These are phyloP conservation scores for Siniperca obscura DNA, from an alignment of 2,797 vertebrate genomes.

Conservation along the genomic window DNA sequence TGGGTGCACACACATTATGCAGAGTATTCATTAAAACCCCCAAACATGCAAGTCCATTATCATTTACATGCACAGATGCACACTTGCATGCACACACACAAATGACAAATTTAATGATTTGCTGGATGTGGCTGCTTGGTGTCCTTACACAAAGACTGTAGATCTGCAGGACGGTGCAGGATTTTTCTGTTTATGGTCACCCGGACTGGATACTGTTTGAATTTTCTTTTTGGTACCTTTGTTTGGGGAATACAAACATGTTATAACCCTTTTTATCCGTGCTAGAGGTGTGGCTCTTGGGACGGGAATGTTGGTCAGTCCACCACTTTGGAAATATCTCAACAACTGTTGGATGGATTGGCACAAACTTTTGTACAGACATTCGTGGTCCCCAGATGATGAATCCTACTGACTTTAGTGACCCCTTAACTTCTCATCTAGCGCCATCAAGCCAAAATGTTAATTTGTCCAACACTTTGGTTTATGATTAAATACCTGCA, in stretches of 20 bases:
- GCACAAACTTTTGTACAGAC: too few species aligned
- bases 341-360: too few species aligned
- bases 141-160: constrained; percentile 7
- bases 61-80: constrained; percentile 17
- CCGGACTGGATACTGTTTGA: neutral
- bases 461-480: too few species aligned
- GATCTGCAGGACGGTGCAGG: neutral
- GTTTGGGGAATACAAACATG: neutral
- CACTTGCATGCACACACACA: neutral
- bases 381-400: neutral
- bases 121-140: neutral
- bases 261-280: neutral
- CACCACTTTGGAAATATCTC: neutral
- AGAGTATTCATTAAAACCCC: constrained; percentile 22
- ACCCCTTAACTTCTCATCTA: neutral
- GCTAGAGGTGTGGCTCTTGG: neutral
- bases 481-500: too few species aligned
- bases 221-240: too few species aligned
- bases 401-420: neutral
- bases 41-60: constrained; percentile 35
- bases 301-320: neutral
- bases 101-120: neutral
- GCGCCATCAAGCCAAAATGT: too few species aligned
- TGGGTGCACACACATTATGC: constrained; percentile 23
- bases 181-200: neutral